Evolutionary conservation across 2,888 invertebrate species (phyloP), one percentile per base, ranked within the genome.

Genomic region (Epistrophella euchroma): DNA sequence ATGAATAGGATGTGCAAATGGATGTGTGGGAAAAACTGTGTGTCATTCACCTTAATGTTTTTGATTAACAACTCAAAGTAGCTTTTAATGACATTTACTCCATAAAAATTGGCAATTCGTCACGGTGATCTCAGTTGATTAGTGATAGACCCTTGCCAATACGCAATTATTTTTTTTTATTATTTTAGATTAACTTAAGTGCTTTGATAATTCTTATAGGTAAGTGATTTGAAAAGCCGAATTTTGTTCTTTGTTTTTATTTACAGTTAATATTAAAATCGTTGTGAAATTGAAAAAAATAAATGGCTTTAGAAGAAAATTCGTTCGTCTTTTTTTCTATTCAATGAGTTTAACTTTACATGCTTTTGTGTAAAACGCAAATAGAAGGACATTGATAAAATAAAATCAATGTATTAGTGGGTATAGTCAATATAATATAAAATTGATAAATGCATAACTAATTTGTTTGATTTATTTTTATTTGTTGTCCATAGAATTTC

Each of bases 401-500:
- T 25, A 4, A 10, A 62, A n/a, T 43, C 60, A 15, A 37, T 58
- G 19, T 19, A 35, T 13, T 58, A 35, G 0, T 19, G 19, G 37
- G 45, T 22, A 2, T 5, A 5, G 15, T 40, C 17, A 6, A 10
- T 45, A 10, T 45, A 22, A 32, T 32, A 22, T 35, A 35, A 15
- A 10, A 68, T 9, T 68, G 68, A 68, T 68, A 68, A 68, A 37
- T 37, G 25, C 25, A 43, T 25, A 62, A 43, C 11, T 25, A n/a
- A 62, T 40, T 62, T 60, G 40, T 60, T 62, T 43, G n/a, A n/a
- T n/a, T 43, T 43, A 28, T 28, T 43, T 28, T 37, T 60, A 37
- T 66, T 66, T 47, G 47, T 47, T 66, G 66, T 50, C 50, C 35
- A 50, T 50, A 32, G 35, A 62, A 43, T 62, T 62, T 62, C n/a